Percentiles rank a stretch among this genome's conserved stretches.
These are phyloP conservation scores for Heteronetta atricapilla DNA, from an alignment of 2,113 vertebrate genomes.

Conservation along the genomic window DNA sequence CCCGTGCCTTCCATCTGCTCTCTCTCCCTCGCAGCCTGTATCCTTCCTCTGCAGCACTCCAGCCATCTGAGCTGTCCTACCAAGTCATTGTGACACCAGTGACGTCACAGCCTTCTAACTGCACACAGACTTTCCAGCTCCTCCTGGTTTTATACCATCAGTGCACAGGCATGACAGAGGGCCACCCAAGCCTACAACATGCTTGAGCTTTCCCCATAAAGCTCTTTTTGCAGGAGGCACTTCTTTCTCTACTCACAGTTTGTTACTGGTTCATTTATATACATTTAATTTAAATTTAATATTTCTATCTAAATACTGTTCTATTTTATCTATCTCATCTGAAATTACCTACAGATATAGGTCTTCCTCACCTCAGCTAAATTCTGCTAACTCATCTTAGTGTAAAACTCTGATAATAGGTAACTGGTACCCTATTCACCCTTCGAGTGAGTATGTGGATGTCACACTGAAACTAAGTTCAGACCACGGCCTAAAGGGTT, in stretches of 20 bases:
- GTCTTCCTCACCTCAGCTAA: background rate
- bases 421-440: background rate
- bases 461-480: background rate
- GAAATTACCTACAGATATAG: background rate
- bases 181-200: background rate
- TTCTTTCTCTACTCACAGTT: background rate
- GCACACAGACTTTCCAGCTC: background rate
- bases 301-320: background rate
- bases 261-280: background rate
- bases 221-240: background rate
- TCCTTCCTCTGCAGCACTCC: background rate
- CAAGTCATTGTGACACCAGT: accelerated
- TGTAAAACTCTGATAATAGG: background rate
- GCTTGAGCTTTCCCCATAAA: background rate
- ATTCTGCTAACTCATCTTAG: background rate
- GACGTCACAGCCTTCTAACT: background rate
- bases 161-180: background rate
- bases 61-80: background rate
- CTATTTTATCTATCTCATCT: background rate
- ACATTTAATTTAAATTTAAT: no score
- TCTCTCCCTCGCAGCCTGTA: background rate
- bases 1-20: background rate
- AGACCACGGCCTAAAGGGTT: background rate
- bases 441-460: background rate
- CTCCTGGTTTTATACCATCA: background rate